Evolutionary conservation across 2,888 invertebrate genomes (phyloP), one percentile per base, ranked within the genome.

Genomic region (Melitaea athalia): DNA sequence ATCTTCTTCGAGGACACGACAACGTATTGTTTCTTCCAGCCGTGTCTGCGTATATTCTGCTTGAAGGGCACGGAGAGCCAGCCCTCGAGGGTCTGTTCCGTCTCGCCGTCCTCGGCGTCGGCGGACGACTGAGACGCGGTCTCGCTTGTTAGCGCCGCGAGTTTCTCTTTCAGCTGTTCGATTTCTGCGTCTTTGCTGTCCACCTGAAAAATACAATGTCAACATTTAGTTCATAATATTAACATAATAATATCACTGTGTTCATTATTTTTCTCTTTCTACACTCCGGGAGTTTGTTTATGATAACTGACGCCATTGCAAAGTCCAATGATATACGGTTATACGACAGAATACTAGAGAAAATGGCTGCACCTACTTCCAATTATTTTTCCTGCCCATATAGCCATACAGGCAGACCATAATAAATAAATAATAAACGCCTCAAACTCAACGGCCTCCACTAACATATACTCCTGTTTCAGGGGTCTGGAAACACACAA

Each of bases 181-280:
- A 99, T 98, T 91, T 99, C 99, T 0, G 96, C 97, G 84, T 99
- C 99, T 88, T 99, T 99, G 81, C 98, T 97, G 89, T 99, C 99
- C 71, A 98, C 94, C 93, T 93, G 77, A 3, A 59, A 71, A 11
- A n/a, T 8, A 45, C 5, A 11, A 45, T 11, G 8, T 11, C 0
- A 14, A 14, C 14, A 45, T 45, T 45, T 45, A 12, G 8, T 14
- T 45, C 45, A 11, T 45, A 3, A 7, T 3, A 38, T 38, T 38
- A 38, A 38, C 38, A 38, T 38, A 38, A 38, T 38, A 38, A 38
- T 38, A 38, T 38, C 38, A 38, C 38, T 38, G 2, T 5, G 38
- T 38, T 38, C 0, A 38, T 38, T 5, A 24, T 38, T 38, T 38
- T 45, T 12, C 45, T 8, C 45, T 10, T 45, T 45, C 4, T 38